Evolutionary conservation across 2,888 invertebrate genomes (phyloP).

Genomic region (Trachelus iudaicus): DNA sequence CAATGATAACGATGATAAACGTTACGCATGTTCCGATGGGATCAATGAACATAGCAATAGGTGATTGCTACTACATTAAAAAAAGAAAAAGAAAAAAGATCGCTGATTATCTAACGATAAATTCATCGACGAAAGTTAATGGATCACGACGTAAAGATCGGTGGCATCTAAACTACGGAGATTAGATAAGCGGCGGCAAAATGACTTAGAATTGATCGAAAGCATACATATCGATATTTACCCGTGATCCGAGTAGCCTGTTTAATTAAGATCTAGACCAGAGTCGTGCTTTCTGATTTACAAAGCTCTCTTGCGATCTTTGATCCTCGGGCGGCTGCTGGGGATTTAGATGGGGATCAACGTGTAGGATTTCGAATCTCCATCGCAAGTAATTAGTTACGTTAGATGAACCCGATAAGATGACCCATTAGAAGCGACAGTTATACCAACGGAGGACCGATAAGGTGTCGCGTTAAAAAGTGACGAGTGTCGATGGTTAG

Average conservation of each 20-base stretch:
- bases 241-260: not conserved
- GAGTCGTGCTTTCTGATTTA: not conserved
- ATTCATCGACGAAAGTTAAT: not conserved
- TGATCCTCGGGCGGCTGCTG: not conserved
- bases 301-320: not conserved
- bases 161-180: not conserved
- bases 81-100: not conserved
- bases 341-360: not conserved
- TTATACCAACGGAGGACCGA: not conserved
- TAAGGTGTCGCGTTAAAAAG: not conserved
- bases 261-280: not conserved
- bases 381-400: not conserved
- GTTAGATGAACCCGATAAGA: not conserved
- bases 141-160: not conserved
- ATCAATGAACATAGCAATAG: not conserved
- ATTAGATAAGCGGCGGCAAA: not conserved
- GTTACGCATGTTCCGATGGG: not conserved
- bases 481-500: not conserved
- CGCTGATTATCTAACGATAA: not conserved
- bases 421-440: not conserved
- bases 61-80: not conserved
- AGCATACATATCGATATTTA: not conserved
- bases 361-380: not conserved
- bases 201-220: not conserved
- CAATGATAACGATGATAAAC: not conserved